A percentile compares a stretch with the other conserved stretches of the same genome.
Conservation (phyloP, 2,888 invertebrate genomes). For the Serrognathus titanus region DNA sequence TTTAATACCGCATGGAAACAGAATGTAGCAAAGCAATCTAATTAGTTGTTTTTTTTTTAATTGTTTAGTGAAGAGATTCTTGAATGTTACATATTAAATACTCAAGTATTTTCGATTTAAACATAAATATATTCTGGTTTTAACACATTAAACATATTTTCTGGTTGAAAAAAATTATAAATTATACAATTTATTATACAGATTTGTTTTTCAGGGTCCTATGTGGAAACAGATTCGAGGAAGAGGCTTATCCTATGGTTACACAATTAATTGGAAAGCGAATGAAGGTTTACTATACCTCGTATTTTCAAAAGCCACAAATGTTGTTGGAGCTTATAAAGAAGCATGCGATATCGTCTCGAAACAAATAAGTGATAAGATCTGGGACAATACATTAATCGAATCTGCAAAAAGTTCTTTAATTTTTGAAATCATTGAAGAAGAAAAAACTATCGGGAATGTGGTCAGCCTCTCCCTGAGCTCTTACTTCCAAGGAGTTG, state of each 20-base stretch:
- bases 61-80: too few relatives aligned
- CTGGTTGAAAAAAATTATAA: too few relatives aligned
- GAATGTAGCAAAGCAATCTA: too few relatives aligned
- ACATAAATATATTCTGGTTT: too few relatives aligned
- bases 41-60: too few relatives aligned
- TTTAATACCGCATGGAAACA: too few relatives aligned
- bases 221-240: constrained; percentile 88
- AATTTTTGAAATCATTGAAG: constrained; percentile 81
- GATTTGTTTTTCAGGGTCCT: constrained; percentile 70
- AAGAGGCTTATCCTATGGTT: constrained; percentile 79
- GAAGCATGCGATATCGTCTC: constrained; percentile 73
- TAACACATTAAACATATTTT: too few relatives aligned
- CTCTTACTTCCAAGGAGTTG: constrained; percentile 66
- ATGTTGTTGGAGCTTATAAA: constrained; percentile 74
- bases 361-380: constrained; percentile 57
- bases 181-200: too few relatives aligned
- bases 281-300: constrained; percentile 72
- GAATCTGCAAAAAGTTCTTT: constrained; percentile 82
- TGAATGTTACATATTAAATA: too few relatives aligned
- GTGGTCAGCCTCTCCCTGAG: constrained; percentile 70
- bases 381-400: constrained; percentile 71
- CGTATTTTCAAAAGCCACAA: constrained; percentile 71
- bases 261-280: constrained; percentile 60
- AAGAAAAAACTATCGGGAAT: constrained; percentile 74
- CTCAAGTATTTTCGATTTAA: too few relatives aligned